Base-by-base conservation (phyloP, 2,113 vertebrate species). In the Elachura formosa region DNA sequence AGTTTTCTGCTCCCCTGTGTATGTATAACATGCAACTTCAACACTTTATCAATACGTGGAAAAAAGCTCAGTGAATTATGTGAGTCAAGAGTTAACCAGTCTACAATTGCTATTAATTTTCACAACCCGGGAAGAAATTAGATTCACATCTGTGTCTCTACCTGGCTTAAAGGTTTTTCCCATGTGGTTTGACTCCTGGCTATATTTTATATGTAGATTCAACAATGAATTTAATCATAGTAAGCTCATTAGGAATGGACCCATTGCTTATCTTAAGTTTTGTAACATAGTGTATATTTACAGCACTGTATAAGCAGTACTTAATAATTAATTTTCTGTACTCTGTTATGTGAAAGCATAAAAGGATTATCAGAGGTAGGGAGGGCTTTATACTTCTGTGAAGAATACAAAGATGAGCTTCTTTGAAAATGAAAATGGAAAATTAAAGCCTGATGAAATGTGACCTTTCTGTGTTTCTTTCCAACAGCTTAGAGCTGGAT, bases 271-370 rank as follows among this genome's bases (percentile, higher is more conserved):
- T 96, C 93, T 88, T 75, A 82, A 89, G 40, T 96, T 96, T 69
- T 93, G 46, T 83, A 93, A 96, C 90, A 73, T 29, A 85, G 34
- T 58, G 28, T 95, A 83, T 95, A 96, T 97, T 94, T 96, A 96
- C 89, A 76, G 62, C 83, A 77, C 46, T 26, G 19, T 66, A 77
- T 85, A 95, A 91, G 74, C 34, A 87, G 71, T 59, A 87, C 95
- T 96, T 93, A 95, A 95, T 95, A 91, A 93, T 92, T 87, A 92
- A 90, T 90, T 84, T 48, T 93, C 58, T 90, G 19, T 84, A 55
- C 38, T 86, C 29, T 58, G 64, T 87, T 91, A 68, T 90, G 73
- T 71, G 81, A 94, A 96, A 95, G 21, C 66, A 94, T 73, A 90
- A 92, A 88, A 85, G 89, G 61, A 91, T 91, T 64, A 83, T 93